phyloP scores from a whole-genome alignment of 1,140 invertebrate genomes.

The Antheraea mylitta region DNA sequence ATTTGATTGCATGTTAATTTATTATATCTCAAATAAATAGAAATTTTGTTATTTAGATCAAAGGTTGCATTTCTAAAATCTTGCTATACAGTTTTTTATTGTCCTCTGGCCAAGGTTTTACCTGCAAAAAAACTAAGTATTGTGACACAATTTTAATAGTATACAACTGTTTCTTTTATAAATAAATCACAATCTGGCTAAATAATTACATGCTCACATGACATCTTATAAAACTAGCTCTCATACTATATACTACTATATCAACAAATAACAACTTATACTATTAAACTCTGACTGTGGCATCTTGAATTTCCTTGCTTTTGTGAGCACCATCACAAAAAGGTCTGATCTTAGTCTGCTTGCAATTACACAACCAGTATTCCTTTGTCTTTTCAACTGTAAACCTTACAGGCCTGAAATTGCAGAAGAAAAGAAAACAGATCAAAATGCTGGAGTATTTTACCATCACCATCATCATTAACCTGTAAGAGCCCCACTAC shows the following conservation, averaged over 20 bases:
- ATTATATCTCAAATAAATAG: too few species aligned
- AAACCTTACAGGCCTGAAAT: constrained; percentile 88
- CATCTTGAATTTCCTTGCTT: constrained; percentile 82
- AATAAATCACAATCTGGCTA: not conserved
- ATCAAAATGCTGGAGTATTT: not conserved
- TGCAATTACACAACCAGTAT: constrained; percentile 99
- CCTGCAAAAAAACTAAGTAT: not conserved
- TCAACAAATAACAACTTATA: not conserved
- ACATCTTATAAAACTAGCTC: not conserved
- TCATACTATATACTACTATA: not conserved
- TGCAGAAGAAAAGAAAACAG: constrained; percentile 20
- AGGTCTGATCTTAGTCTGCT: constrained; percentile 95
- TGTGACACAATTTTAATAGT: not conserved
- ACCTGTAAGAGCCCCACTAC: not conserved
- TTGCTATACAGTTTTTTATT: too few species aligned
- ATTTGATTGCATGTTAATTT: too few species aligned
- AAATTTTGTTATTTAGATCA: too few species aligned
- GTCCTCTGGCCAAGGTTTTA: too few species aligned
- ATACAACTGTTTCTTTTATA: not conserved
- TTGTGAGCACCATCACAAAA: constrained; percentile 99
- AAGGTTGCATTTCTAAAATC: not conserved
- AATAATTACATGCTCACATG: not conserved
- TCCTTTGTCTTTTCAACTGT: constrained; percentile 93
- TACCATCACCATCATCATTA: too few species aligned
- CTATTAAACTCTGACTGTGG: constrained; percentile 45